These are phyloP conservation scores for Parascotia fuliginaria DNA, from an alignment of 2,888 invertebrate species.

Conservation along the genomic window DNA sequence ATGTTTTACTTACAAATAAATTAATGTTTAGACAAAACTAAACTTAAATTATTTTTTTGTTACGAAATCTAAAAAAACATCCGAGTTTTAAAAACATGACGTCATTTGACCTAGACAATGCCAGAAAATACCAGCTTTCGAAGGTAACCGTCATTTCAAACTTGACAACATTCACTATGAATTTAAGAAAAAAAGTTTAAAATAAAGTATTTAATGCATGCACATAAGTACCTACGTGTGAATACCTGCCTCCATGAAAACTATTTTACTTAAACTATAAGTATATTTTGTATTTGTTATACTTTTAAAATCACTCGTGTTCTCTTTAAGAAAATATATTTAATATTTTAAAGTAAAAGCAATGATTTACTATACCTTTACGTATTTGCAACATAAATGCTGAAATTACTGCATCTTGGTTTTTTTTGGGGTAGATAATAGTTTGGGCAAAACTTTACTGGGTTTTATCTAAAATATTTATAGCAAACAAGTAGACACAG, in stretches of 20 bases:
- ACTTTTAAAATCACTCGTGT: slow-evolving; percentile 21
- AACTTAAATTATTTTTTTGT: slow-evolving; percentile 8
- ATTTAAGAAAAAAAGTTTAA: slow-evolving; percentile 7
- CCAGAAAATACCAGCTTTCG: neutral
- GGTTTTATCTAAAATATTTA: too few species aligned
- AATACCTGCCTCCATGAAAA: slow-evolving; percentile 36
- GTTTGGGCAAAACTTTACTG: too few species aligned
- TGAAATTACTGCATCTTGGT: too few species aligned
- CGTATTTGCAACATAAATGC: too few species aligned
- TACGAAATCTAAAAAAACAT: slow-evolving; percentile 20
- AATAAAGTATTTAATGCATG: slow-evolving; percentile 30
- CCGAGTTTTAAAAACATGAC: slow-evolving; percentile 2
- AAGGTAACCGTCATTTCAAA: slow-evolving; percentile 8
- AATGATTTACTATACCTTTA: neutral
- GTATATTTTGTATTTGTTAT: slow-evolving; percentile 24
- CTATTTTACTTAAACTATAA: slow-evolving; percentile 36
- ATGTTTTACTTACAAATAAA: too few species aligned
- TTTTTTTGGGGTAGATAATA: too few species aligned
- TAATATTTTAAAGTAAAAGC: neutral
- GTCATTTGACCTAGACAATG: neutral
- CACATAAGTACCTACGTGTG: slow-evolving; percentile 36
- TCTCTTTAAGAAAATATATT: slow-evolving; percentile 5
- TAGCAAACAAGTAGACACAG: too few species aligned
- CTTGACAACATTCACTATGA: slow-evolving; percentile 6
- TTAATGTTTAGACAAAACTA: too few species aligned